phyloP scores from a whole-genome alignment of 2,888 invertebrate genomes.

The Drosophila diplacantha region DNA sequence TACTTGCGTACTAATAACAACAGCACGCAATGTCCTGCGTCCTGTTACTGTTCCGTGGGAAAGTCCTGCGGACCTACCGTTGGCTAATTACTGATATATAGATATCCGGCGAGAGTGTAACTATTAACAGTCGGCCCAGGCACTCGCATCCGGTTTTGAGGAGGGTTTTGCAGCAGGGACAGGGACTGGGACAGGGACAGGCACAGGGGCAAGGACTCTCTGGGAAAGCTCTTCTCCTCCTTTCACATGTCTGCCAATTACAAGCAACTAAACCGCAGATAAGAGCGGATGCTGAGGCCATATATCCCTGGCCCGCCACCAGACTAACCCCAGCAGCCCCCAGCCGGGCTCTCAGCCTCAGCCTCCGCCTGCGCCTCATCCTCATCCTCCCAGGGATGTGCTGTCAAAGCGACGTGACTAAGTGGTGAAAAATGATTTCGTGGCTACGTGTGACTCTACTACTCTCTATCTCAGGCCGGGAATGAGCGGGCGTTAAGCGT shows the following conservation, averaged over 20 bases:
- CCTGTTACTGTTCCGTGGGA: conserved; percentile 41
- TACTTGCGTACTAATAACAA: conserved; percentile 50
- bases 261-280: conserved; percentile 70
- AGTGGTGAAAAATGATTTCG: conserved; percentile 71
- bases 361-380: not conserved
- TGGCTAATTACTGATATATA: conserved; percentile 41
- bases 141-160: conserved; percentile 38
- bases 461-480: conserved; percentile 50
- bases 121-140: conserved; percentile 42
- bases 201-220: conserved; percentile 19
- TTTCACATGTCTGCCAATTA: conserved; percentile 68
- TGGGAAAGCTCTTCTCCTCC: conserved; percentile 53
- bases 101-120: conserved; percentile 32
- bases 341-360: not conserved
- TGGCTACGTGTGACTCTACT: conserved; percentile 65
- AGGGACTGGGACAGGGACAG: not conserved
- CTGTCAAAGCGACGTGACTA: conserved; percentile 71
- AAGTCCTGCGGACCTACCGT: conserved; percentile 48
- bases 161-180: not conserved
- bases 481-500: conserved; percentile 46
- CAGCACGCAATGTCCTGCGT: conserved; percentile 53
- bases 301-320: conserved; percentile 24
- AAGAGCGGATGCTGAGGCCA: conserved; percentile 59
- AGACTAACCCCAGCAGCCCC: conserved; percentile 22
- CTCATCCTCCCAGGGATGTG: conserved; percentile 41